Conservation (phyloP, 2,888 invertebrate genomes). For the Oligia fasciuncula region DNA sequence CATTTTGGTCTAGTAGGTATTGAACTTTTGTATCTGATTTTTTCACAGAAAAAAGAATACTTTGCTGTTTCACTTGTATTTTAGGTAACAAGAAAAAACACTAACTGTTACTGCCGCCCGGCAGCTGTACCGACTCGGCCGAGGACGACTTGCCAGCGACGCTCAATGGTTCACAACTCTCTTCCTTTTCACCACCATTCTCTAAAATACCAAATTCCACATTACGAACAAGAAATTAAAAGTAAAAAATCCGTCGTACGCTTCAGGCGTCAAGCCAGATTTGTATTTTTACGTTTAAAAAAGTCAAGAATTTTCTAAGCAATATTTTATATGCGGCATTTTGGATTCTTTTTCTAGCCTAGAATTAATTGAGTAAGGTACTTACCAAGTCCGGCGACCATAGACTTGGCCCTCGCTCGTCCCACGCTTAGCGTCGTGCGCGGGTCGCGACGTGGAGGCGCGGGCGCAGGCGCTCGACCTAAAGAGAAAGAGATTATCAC, state of each 20-base stretch:
- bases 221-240: neutral
- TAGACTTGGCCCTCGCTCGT: slow-evolving; percentile 96
- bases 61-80: neutral
- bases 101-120: slow-evolving; percentile 87
- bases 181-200: slow-evolving; percentile 94
- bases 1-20: no score
- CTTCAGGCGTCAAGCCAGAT: neutral
- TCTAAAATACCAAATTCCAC: slow-evolving; percentile 72
- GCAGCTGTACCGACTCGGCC: slow-evolving; percentile 94
- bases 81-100: neutral
- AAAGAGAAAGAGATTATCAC: neutral
- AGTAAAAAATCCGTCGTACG: neutral
- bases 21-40: no score
- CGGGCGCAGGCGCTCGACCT: slow-evolving; percentile 95
- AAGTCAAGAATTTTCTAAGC: neutral
- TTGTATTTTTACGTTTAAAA: neutral
- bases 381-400: slow-evolving; percentile 96
- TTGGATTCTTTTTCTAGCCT: no score
- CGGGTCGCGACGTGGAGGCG: slow-evolving; percentile 98
- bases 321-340: neutral
- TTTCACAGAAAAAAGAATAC: neutral
- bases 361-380: neutral
- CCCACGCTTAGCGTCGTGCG: slow-evolving; percentile 98
- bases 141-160: slow-evolving; percentile 94
- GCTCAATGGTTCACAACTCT: slow-evolving; percentile 92